A percentile compares a stretch with the other conserved stretches of the same genome.
Evolutionary conservation across 2,888 invertebrate species (phyloP).

Genomic region (Callyntrura sp.): DNA sequence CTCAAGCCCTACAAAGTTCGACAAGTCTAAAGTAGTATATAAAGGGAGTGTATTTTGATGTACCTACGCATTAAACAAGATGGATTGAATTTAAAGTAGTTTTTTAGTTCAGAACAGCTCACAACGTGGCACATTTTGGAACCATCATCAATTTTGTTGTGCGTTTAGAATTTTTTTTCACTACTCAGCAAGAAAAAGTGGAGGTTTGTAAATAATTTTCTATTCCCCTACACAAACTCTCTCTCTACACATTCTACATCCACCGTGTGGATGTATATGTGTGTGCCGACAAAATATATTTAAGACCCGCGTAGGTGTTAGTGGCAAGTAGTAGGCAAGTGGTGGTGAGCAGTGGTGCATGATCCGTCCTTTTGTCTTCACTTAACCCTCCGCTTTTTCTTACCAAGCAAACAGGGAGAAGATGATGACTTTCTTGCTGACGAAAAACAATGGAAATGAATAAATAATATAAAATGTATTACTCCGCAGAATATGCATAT

Average conservation of each 20-base stretch:
- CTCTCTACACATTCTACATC: no score
- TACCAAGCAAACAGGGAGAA: neutral
- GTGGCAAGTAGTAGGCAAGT: neutral
- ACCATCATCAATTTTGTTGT: constrained; percentile 42
- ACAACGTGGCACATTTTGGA: constrained; percentile 20
- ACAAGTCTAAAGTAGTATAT: neutral
- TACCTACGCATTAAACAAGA: neutral
- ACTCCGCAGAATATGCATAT: no score
- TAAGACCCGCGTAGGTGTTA: constrained; percentile 15
- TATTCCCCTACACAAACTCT: no score
- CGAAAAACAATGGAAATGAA: constrained; percentile 70
- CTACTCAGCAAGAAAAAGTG: neutral
- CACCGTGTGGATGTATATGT: no score
- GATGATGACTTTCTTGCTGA: constrained; percentile 43
- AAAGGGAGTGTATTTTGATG: no score
- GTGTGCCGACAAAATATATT: neutral
- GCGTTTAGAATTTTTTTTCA: neutral
- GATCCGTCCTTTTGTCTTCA: constrained; percentile 50
- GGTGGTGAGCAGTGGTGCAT: constrained; percentile 43
- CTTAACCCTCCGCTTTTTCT: constrained; percentile 10
- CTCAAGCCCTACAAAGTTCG: no score
- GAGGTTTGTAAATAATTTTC: neutral
- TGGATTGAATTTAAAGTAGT: constrained; percentile 48
- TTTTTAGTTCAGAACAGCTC: neutral
- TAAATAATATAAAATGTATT: constrained; percentile 49